A percentile compares a stretch with the other conserved stretches of the same genome.
phyloP scores from a whole-genome alignment of 1,140 invertebrate genomes.

The Orussus abietinus region DNA sequence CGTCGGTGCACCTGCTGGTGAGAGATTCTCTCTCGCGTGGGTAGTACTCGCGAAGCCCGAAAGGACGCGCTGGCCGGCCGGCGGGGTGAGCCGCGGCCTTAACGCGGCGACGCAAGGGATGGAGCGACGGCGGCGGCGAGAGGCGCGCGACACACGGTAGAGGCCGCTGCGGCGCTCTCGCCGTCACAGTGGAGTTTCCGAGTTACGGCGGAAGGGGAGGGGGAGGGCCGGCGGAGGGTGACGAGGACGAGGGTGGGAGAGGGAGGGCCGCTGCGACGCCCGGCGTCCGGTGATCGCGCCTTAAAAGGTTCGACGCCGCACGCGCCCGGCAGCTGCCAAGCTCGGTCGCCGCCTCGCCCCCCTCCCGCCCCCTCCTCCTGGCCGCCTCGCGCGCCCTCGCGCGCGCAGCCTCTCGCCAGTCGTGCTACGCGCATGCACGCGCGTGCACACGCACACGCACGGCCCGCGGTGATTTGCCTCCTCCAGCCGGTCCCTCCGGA shows the following conservation, averaged over 20 bases:
- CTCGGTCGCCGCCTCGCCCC: slow-evolving; percentile 18
- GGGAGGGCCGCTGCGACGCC: slow-evolving; percentile 43
- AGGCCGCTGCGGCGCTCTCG: neutral
- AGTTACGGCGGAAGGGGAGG: slow-evolving; percentile 5
- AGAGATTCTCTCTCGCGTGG: too few relatives aligned
- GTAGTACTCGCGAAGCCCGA: too few relatives aligned
- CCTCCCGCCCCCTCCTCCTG: slow-evolving; percentile 11
- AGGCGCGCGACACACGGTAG: neutral
- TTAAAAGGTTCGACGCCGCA: slow-evolving; percentile 55
- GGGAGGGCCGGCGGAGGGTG: slow-evolving; percentile 10
- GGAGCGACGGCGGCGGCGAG: slow-evolving; percentile 14
- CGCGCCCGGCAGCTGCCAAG: slow-evolving; percentile 52
- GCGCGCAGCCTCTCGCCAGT: slow-evolving; percentile 1
- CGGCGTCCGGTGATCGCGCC: slow-evolving; percentile 52
- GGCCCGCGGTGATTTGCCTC: slow-evolving; percentile 7
- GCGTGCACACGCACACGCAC: slow-evolving; percentile 7
- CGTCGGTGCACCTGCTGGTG: too few relatives aligned
- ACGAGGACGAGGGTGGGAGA: slow-evolving; percentile 18
- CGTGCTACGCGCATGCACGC: slow-evolving; percentile 6
- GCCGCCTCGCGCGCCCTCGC: slow-evolving; percentile 8
- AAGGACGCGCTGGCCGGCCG: too few relatives aligned
- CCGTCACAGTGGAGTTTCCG: neutral
- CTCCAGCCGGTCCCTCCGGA: slow-evolving; percentile 11
- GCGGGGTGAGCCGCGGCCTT: too few relatives aligned
- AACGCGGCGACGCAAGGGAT: too few relatives aligned